Percentiles rank a stretch among this genome's conserved stretches.
Evolutionary conservation across 23 tunicate species (phyloP).

Genomic region (Halocynthia roretzi): DNA sequence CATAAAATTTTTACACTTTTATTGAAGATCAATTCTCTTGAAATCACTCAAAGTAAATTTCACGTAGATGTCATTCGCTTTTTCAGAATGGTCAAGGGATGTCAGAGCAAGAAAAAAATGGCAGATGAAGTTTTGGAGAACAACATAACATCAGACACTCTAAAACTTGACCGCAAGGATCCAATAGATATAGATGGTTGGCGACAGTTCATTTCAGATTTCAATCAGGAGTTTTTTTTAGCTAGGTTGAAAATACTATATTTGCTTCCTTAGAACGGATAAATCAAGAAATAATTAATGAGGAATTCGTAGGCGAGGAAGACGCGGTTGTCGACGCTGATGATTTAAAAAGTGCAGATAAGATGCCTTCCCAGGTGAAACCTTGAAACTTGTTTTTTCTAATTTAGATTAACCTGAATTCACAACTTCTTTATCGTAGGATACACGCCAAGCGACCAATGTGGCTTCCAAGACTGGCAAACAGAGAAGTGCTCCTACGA

Average conservation of each 20-base stretch:
- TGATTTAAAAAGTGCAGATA: neutral
- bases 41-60: no score
- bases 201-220: neutral
- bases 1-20: neutral
- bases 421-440: neutral
- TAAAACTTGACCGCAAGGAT: slow-evolving; percentile 12
- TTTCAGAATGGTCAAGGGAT: slow-evolving; percentile 1
- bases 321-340: neutral
- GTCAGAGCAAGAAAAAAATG: slow-evolving; percentile 10
- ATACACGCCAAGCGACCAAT: no score
- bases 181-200: slow-evolving; percentile 10
- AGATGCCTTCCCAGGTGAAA: neutral
- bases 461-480: no score
- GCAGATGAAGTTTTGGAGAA: slow-evolving; percentile 16
- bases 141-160: neutral
- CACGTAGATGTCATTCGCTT: neutral
- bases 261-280: slow-evolving; percentile 9
- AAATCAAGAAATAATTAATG: slow-evolving; percentile 18
- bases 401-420: neutral
- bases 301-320: slow-evolving; percentile 20
- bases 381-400: neutral
- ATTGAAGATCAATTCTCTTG: no score
- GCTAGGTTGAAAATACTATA: neutral
- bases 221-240: neutral
- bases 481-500: no score